Percentiles rank a stretch among this genome's conserved stretches.
phyloP scores from a whole-genome alignment of 2,797 vertebrate species.

The Gymnodraco acuticeps region DNA sequence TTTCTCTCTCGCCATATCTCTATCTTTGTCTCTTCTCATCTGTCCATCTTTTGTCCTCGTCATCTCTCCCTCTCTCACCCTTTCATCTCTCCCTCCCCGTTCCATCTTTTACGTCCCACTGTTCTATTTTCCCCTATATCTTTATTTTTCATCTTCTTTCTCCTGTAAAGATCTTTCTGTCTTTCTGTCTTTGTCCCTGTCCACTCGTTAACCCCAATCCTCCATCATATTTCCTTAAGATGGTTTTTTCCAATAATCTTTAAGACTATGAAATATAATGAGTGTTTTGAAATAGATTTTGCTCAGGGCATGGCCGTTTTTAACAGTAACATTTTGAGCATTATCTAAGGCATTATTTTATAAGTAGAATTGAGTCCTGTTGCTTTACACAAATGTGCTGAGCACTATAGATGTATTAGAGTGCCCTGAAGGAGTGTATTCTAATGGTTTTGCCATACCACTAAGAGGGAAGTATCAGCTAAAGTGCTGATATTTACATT shows the following conservation, averaged over 20 bases:
- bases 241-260: slow-evolving; percentile 6
- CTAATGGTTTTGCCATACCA: slow-evolving; percentile 37
- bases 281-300: slow-evolving; percentile 3
- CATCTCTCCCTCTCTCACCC: slow-evolving; percentile 1
- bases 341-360: slow-evolving; percentile 18
- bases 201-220: not conserved
- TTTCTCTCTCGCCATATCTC: slow-evolving; percentile 28
- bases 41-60: not conserved
- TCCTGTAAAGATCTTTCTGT: not conserved
- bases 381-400: slow-evolving; percentile 46
- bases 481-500: slow-evolving; percentile 52
- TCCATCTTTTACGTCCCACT: slow-evolving; percentile 7
- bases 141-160: slow-evolving; percentile 18
- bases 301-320: slow-evolving; percentile 7
- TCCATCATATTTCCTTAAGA: not conserved
- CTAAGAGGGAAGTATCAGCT: slow-evolving; percentile 28
- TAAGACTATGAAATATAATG: not conserved
- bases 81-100: slow-evolving; percentile 3
- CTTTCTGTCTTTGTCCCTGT: not conserved
- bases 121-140: slow-evolving; percentile 18
- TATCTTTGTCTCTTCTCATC: slow-evolving; percentile 13
- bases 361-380: slow-evolving; percentile 22
- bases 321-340: slow-evolving; percentile 20
- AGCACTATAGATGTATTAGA: slow-evolving; percentile 38
- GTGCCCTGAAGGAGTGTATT: slow-evolving; percentile 33